Evolutionary conservation across 2,797 vertebrate genomes (phyloP).

Genomic region (Eremophila alpestris): DNA sequence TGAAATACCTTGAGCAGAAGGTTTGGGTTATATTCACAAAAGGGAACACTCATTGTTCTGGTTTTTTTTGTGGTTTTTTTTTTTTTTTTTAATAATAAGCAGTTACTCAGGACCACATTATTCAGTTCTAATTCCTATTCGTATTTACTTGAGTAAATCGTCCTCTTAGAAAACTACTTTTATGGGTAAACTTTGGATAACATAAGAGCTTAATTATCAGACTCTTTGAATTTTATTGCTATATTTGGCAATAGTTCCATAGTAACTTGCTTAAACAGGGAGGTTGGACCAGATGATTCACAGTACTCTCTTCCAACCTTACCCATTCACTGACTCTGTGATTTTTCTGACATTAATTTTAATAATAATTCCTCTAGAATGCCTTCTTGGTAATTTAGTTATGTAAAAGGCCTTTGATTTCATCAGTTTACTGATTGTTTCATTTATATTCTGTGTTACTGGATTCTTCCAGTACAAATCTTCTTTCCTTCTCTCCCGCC

Average conservation of each 20-base stretch:
- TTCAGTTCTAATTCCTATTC: neutral
- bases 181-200: neutral
- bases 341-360: neutral
- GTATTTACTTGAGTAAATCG: neutral
- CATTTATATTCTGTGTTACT: neutral
- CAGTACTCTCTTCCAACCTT: neutral
- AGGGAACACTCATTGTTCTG: accelerated
- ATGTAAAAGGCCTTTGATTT: neutral
- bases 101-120: neutral
- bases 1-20: neutral
- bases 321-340: neutral
- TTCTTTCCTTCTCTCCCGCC: neutral
- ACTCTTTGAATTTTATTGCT: neutral
- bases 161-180: neutral
- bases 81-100: neutral
- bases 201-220: neutral
- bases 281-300: neutral
- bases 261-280: neutral
- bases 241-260: neutral
- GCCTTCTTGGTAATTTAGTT: neutral
- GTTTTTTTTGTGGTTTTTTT: neutral
- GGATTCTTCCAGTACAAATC: neutral
- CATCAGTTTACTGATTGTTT: neutral
- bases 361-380: neutral
- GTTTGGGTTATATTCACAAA: neutral